A percentile compares a stretch with the other conserved stretches of the same genome.
Conservation (phyloP, 2,113 vertebrate species). For the Anhinga anhinga region DNA sequence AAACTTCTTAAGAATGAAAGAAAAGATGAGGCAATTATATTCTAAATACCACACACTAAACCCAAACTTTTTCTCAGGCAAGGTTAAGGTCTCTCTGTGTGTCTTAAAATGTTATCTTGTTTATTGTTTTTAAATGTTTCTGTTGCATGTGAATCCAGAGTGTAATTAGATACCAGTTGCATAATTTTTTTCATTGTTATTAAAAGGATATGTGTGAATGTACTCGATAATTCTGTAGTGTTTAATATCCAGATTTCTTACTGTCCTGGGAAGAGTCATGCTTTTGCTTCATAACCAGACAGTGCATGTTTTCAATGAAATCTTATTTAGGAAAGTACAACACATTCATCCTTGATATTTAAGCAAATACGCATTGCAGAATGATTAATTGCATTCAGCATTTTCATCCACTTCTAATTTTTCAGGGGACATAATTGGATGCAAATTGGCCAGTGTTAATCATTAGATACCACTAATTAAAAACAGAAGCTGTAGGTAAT, state of each 20-base stretch:
- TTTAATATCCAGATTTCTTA: slow-evolving; percentile 19
- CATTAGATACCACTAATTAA: slow-evolving; percentile 75
- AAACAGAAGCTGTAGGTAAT: slow-evolving; percentile 74
- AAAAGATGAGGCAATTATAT: not conserved
- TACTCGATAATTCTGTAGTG: not conserved
- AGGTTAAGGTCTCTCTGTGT: not conserved
- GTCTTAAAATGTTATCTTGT: not conserved
- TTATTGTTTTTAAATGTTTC: not conserved
- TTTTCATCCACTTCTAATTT: slow-evolving; percentile 69
- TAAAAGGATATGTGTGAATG: not conserved
- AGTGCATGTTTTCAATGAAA: slow-evolving; percentile 35
- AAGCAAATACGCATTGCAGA: slow-evolving; percentile 18
- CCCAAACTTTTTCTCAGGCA: not conserved
- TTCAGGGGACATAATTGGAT: slow-evolving; percentile 72
- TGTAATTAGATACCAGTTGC: not conserved
- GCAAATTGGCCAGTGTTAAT: slow-evolving; percentile 75
- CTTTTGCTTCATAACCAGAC: not conserved
- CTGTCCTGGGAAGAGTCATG: not conserved
- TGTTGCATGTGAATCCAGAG: not conserved
- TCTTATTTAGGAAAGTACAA: slow-evolving; percentile 42
- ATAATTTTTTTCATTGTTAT: not conserved
- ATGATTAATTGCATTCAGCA: slow-evolving; percentile 64
- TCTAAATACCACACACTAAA: not conserved
- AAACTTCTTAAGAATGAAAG: not conserved
- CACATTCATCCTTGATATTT: slow-evolving; percentile 56